phyloP scores from a whole-genome alignment of 2,888 invertebrate genomes.

The Creontiades dilutus region DNA sequence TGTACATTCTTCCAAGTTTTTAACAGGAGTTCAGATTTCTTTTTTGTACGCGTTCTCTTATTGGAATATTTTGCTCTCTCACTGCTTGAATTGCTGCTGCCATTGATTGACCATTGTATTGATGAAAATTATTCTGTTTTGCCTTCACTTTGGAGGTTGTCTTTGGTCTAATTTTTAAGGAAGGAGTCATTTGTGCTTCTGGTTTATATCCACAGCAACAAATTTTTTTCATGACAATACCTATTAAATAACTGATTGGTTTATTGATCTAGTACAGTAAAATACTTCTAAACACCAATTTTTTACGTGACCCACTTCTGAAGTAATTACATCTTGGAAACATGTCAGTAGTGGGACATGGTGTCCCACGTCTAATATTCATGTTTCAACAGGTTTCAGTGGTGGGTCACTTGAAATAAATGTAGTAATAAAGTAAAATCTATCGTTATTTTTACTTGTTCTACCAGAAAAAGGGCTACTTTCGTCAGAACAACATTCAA shows the following conservation, averaged over 20 bases:
- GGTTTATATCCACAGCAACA: conserved; percentile 1
- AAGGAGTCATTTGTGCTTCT: conserved; percentile 37
- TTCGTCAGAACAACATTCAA: too few species aligned
- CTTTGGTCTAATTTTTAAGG: conserved; percentile 40
- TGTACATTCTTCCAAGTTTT: too few species aligned
- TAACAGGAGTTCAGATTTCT: too few species aligned
- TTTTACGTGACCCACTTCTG: conserved; percentile 37
- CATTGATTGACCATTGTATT: conserved; percentile 38
- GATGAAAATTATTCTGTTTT: conserved; percentile 42
- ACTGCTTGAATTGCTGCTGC: conserved; percentile 49
- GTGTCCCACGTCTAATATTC: conserved; percentile 26
- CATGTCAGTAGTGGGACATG: conserved; percentile 39
- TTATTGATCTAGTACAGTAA: conserved; percentile 1
- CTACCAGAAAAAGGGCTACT: too few species aligned
- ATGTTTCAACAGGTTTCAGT: conserved; percentile 44
- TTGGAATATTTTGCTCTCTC: conserved; percentile 11
- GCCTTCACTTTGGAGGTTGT: conserved; percentile 42
- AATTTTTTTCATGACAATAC: not conserved
- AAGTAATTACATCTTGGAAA: too few species aligned
- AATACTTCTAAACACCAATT: conserved; percentile 21
- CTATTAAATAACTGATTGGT: conserved; percentile 20
- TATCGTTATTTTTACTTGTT: too few species aligned
- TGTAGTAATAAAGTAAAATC: too few species aligned
- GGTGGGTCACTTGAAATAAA: conserved; percentile 40
- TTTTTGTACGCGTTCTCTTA: not conserved